A percentile compares a stretch with the other conserved stretches of the same genome.
phyloP scores from a whole-genome alignment of 2,113 vertebrate species.

The Prietella phreatophila region DNA sequence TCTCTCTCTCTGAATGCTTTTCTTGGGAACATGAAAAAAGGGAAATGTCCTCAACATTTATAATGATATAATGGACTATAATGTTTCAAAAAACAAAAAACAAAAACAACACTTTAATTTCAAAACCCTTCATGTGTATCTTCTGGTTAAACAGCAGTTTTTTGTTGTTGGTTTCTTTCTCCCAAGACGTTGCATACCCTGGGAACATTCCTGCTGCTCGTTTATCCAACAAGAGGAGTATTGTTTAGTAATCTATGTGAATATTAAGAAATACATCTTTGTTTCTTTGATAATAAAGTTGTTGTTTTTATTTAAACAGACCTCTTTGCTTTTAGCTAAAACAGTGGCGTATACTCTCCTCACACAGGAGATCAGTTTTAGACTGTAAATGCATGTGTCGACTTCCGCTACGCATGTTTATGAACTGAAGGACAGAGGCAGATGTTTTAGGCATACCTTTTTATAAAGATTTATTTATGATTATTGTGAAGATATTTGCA shows the following conservation, averaged over 20 bases:
- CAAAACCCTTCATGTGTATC: not conserved
- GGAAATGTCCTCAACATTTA: not conserved
- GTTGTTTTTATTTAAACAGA: not conserved
- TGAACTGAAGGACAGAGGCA: not conserved
- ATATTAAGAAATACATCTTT: not conserved
- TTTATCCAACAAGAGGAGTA: not conserved
- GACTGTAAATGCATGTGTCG: not conserved
- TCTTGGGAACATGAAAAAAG: not conserved
- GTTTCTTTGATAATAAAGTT: not conserved
- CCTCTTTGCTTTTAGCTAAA: not conserved
- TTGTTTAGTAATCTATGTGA: not conserved
- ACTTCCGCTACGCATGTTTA: not conserved
- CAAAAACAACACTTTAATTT: not conserved
- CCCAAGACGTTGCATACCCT: not conserved
- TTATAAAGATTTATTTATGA: not conserved
- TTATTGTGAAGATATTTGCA: not conserved
- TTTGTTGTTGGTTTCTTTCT: not conserved
- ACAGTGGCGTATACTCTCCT: not conserved
- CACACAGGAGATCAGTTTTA: not conserved
- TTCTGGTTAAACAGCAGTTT: not conserved
- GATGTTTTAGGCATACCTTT: not conserved
- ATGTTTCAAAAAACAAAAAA: too few species aligned
- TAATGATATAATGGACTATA: not conserved
- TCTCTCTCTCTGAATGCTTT: not conserved
- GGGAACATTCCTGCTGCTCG: not conserved